Evolutionary conservation across 2,113 vertebrate species (phyloP), one percentile per base, ranked within the genome.

Genomic region (Spilogale gracilis): DNA sequence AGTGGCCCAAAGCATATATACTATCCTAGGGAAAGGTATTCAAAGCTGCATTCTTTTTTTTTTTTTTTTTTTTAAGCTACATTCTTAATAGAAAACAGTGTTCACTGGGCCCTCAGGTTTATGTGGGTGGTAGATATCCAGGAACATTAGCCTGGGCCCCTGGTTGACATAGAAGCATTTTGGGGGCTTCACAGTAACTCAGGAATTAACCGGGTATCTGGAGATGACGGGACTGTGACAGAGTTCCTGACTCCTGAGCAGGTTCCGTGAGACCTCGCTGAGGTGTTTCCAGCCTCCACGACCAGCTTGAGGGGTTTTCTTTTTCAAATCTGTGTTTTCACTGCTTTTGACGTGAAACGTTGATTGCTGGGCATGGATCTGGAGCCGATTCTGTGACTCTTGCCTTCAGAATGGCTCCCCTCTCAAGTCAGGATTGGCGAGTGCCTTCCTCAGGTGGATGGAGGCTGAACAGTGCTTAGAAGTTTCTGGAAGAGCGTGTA

Each of bases 331-430:
- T 82, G 0, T 73, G 27, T 45, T 45, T 71, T 38, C 32, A 48
- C 83, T 18, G 4, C 74, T 65, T 87, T 20, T 52, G 3, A 60
- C 50, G 6, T 32, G 54, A 78, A 45, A 30, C 38, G 67, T 78
- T 50, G 45, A 25, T 12, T 23, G 45, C 52, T 38, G 85, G 38
- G n/a, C 27, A 27, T 23, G n/a, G 23, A 1, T 0, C 0, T n/a
- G 3, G 65, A 20, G 17, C 3, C 4, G 25, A 0, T 45, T 56
- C 60, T 3, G 3, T 17, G 71, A 10, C 20, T 5, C 0, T 7
- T 30, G 9, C 0, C 0, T 0, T 18, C 10, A 1, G 4, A 6
- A 45, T 20, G 6, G 25, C 54, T 20, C 83, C 13, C 1, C 71
- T 27, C 3, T 60, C 65, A 92, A 80, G 54, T 67, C 65, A 73